Base-by-base conservation (phyloP, 2,797 vertebrate species). In the Sphaeramia orbicularis region DNA sequence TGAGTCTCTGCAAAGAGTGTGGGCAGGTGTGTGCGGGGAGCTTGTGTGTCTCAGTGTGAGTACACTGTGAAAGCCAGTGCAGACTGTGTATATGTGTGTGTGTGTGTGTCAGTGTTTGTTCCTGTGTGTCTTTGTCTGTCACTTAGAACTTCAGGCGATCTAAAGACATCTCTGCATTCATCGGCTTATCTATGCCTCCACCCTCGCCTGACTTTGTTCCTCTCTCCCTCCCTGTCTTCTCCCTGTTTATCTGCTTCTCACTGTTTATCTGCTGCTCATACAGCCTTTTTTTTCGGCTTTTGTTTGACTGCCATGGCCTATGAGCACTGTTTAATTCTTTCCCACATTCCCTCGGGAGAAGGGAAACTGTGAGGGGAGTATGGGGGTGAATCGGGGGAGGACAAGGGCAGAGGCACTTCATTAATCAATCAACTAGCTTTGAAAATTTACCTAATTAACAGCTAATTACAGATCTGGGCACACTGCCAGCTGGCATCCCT, bases 371-470 rank as follows among this genome's bases (percentile, higher is more conserved):
- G 58, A 44, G 64, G 60, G 47, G 32, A 36, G 62, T 36, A 53
- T 19, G 1, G 37, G 62, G 68, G 13, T 14, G 66, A 65, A 44
- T 52, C 2, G 18, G 41, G 56, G 78, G 76, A 64, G 51, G 82
- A 83, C 78, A 86, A 87, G 89, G 83, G 85, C 89, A 89, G 80
- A 89, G 75, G 61, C 84, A 89, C 90, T 93, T 91, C 90, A 92
- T 92, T 93, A 93, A 94, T 94, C 92, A 94, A 92, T 93, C 92
- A 92, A 92, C 87, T 75, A 85, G 83, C 90, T 92, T 87, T 86
- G 87, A 90, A 91, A 89, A 92, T 87, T 56, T 85, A 83, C 75
- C 89, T 92, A 92, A 93, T 94, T 92, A 92, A 90, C 36, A 21
- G 74, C 79, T 92, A 91, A 93, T 93, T 93, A 91, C 77, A 60